A percentile compares a stretch with the other conserved stretches of the same genome.
Conservation (phyloP, 2,888 invertebrate species). For the Ormia ochracea region DNA sequence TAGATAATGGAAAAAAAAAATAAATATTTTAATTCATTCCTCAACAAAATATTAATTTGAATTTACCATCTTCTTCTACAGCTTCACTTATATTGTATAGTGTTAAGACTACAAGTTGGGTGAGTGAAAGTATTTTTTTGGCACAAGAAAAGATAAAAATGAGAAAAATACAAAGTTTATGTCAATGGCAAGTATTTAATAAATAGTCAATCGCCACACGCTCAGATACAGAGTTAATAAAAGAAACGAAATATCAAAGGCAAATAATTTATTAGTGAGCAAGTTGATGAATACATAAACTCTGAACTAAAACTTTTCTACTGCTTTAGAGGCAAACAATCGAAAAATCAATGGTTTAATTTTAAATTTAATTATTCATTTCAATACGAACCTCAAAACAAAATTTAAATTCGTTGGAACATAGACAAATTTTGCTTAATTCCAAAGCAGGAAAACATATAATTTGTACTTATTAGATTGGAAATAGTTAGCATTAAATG, state of each 20-base stretch:
- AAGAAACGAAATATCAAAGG: neutral
- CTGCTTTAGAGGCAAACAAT: no score
- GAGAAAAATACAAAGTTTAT: neutral
- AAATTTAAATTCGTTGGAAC: no score
- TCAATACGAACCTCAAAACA: no score
- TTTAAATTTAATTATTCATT: no score
- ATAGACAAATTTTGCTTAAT: no score
- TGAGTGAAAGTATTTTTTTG: slow-evolving; percentile 35
- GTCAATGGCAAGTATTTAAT: slow-evolving; percentile 6
- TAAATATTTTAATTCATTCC: neutral
- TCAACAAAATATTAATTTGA: neutral
- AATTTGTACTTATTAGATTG: no score
- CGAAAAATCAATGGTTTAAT: no score
- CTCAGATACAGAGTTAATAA: neutral
- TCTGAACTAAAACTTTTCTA: no score
- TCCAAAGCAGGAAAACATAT: no score
- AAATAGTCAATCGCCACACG: neutral
- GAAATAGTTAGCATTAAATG: slow-evolving; percentile 32
- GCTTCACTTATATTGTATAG: neutral
- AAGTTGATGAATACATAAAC: no score
- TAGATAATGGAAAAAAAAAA: neutral
- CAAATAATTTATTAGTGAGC: neutral
- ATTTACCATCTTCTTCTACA: neutral
- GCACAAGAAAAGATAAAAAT: neutral
- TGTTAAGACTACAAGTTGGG: neutral